Evolutionary conservation across 2,888 invertebrate species (phyloP).

Genomic region (Halocaridina rubra): DNA sequence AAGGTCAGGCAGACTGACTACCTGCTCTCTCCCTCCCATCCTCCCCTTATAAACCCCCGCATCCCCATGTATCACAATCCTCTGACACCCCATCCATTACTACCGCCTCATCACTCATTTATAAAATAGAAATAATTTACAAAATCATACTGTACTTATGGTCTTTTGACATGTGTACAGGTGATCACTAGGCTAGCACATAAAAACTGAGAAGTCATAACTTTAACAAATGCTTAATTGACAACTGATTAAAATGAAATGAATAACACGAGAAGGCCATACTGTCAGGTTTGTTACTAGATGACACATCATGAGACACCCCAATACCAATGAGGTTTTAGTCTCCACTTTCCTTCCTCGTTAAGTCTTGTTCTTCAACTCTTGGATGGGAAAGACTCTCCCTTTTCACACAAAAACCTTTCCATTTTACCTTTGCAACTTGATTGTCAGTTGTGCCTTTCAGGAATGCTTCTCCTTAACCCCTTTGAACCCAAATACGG

Average conservation of each 20-base stretch:
- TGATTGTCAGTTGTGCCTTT: not conserved
- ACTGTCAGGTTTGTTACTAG: not conserved
- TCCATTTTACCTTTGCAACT: constrained; percentile 26
- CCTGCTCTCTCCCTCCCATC: not conserved
- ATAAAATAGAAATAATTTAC: not conserved
- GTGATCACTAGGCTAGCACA: not conserved
- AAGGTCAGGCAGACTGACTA: constrained; percentile 32
- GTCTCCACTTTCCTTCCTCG: not conserved
- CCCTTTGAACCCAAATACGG: constrained; percentile 7
- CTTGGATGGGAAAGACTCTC: no score
- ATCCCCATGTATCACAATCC: no score
- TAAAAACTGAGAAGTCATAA: not conserved
- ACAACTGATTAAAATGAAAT: not conserved
- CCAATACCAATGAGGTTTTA: no score
- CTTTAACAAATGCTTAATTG: not conserved
- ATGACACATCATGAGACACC: not conserved
- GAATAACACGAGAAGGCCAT: not conserved
- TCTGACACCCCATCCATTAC: not conserved
- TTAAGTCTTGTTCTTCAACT: not conserved
- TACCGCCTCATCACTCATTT: not conserved
- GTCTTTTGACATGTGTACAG: not conserved
- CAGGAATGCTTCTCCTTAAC: not conserved
- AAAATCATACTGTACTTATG: not conserved
- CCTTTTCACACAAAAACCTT: not conserved
- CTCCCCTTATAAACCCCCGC: not conserved